Evolutionary conservation across 2,888 invertebrate genomes (phyloP).

Genomic region (Acanthococcus lagerstroemiae): DNA sequence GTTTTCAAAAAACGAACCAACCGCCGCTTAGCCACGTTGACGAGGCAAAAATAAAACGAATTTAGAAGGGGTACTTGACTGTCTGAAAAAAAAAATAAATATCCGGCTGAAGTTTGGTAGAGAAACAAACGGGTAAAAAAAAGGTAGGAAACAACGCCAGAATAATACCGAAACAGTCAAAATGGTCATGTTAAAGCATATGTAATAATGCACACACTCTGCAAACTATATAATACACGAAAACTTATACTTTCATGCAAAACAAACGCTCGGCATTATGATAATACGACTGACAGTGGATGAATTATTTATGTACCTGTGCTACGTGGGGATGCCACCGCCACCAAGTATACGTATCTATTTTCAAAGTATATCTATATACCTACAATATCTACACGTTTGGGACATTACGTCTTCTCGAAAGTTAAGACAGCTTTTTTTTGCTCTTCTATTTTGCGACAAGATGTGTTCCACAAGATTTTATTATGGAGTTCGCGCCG

Average conservation of each 20-base stretch:
- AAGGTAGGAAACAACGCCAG: neutral
- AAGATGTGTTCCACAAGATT: too few relatives aligned
- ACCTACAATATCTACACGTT: neutral
- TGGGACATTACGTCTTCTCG: neutral
- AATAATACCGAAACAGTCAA: neutral
- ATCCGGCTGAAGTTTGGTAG: too few relatives aligned
- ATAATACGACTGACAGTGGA: constrained; percentile 23
- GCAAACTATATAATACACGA: neutral
- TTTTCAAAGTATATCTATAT: neutral
- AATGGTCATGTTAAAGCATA: neutral
- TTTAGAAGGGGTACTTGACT: too few relatives aligned
- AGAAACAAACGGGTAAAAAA: too few relatives aligned
- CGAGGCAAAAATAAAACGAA: too few relatives aligned
- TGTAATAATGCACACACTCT: neutral
- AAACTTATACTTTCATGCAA: constrained; percentile 1
- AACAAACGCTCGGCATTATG: constrained; percentile 24
- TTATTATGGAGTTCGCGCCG: too few relatives aligned
- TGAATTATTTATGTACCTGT: constrained; percentile 23
- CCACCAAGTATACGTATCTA: neutral
- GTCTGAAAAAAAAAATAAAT: too few relatives aligned
- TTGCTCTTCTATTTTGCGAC: neutral
- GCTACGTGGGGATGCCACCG: neutral
- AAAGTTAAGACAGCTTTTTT: neutral
- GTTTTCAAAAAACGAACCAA: too few relatives aligned
- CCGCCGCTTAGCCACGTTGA: too few relatives aligned